Conservation (phyloP, 2,797 vertebrate genomes). For the Peromyscus nudipes region DNA sequence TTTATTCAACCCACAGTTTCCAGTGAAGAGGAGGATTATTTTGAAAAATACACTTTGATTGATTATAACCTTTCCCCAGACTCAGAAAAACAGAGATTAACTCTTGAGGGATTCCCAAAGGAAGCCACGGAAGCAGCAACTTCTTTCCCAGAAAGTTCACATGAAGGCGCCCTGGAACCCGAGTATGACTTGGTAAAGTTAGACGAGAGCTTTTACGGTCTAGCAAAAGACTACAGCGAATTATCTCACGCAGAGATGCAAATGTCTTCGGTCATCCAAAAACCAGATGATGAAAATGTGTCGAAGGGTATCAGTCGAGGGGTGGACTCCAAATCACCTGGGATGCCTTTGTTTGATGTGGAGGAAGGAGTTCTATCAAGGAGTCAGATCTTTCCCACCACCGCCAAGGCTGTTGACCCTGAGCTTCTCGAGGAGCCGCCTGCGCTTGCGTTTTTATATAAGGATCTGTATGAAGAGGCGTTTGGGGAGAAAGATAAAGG, state of each 20-base stretch:
- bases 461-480: slow-evolving; percentile 95
- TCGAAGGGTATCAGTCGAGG: slow-evolving; percentile 70
- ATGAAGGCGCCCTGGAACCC: slow-evolving; percentile 89
- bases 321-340: slow-evolving; percentile 86
- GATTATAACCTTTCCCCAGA: slow-evolving; percentile 91
- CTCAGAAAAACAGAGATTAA: slow-evolving; percentile 81
- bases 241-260: slow-evolving; percentile 62
- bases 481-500: slow-evolving; percentile 90
- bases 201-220: slow-evolving; percentile 95
- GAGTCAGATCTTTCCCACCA: slow-evolving; percentile 92
- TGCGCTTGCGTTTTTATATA: slow-evolving; percentile 95
- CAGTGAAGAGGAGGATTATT: slow-evolving; percentile 94
- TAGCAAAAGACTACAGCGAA: slow-evolving; percentile 78
- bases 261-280: slow-evolving; percentile 73
- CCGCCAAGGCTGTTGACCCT: slow-evolving; percentile 92
- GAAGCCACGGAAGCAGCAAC: slow-evolving; percentile 76
- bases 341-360: slow-evolving; percentile 91
- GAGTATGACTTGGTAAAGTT: slow-evolving; percentile 92
- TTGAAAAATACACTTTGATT: slow-evolving; percentile 96
- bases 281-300: slow-evolving; percentile 71
- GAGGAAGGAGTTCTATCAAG: slow-evolving; percentile 93
- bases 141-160: slow-evolving; percentile 84
- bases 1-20: slow-evolving; percentile 81
- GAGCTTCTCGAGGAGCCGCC: slow-evolving; percentile 95
- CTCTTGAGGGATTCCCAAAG: slow-evolving; percentile 78